Conservation (phyloP, 2,797 vertebrate genomes). For the Sebastes alutus region DNA sequence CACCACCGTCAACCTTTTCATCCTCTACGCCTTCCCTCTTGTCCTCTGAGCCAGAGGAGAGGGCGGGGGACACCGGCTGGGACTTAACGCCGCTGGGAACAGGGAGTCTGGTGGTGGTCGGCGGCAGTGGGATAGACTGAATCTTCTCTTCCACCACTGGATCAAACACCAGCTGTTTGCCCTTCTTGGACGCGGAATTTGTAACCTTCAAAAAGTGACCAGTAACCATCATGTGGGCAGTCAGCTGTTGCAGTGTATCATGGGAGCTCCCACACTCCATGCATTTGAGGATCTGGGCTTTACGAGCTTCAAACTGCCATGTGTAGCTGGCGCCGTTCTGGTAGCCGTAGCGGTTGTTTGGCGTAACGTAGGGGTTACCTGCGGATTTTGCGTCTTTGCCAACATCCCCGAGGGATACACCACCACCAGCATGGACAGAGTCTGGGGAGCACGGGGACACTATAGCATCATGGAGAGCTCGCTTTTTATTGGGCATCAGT, state of each 20-base stretch:
- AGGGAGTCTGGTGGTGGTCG: conserved; percentile 92
- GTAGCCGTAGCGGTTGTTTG: conserved; percentile 99
- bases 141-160: conserved; percentile 96
- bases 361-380: conserved; percentile 95
- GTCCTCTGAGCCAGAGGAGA: conserved; percentile 86
- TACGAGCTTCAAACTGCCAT: conserved; percentile 99
- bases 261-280: conserved; percentile 99
- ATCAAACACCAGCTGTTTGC: conserved; percentile 96
- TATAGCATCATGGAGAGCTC: conserved; percentile 91
- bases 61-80: conserved; percentile 91
- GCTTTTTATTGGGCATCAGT: conserved; percentile 92
- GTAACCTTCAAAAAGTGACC: conserved; percentile 99
- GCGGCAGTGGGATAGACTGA: conserved; percentile 97
- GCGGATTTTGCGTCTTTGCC: conserved; percentile 91
- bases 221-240: conserved; percentile 99
- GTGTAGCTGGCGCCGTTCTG: conserved; percentile 99
- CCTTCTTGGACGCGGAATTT: conserved; percentile 98
- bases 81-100: conserved; percentile 88
- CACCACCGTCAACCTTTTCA: conserved; percentile 81
- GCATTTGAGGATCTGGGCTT: conserved; percentile 99
- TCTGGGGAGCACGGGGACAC: conserved; percentile 95
- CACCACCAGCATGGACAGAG: conserved; percentile 82
- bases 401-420: conserved; percentile 82
- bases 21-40: conserved; percentile 86
- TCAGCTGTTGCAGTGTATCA: conserved; percentile 98